These are phyloP conservation scores for Cataglyphis cursor DNA, from an alignment of 2,888 invertebrate genomes.

Conservation along the genomic window DNA sequence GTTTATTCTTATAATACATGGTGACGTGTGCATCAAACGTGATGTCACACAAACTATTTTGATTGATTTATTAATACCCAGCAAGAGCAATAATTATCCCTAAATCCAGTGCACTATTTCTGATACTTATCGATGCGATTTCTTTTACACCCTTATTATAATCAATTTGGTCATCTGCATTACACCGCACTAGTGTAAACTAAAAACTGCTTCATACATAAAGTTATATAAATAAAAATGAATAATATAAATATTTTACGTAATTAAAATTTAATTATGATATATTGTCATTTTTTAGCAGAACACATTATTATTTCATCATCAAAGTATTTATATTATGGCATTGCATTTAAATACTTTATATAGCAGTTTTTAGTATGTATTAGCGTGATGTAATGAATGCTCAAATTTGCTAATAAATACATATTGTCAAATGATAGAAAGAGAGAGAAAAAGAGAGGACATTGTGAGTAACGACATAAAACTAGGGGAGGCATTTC, in stretches of 20 bases:
- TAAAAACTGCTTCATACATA: too few species aligned
- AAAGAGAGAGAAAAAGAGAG: neutral
- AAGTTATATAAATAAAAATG: too few species aligned
- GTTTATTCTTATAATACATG: neutral
- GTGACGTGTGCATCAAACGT: neutral
- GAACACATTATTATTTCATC: too few species aligned
- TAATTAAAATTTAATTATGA: too few species aligned
- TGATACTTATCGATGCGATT: neutral
- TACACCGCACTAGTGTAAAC: too few species aligned
- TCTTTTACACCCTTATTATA: neutral
- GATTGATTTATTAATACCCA: constrained; percentile 8
- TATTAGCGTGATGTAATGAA: too few species aligned
- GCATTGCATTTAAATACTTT: too few species aligned
- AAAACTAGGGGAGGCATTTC: constrained; percentile 10
- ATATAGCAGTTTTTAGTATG: too few species aligned
- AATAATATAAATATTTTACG: too few species aligned
- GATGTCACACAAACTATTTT: neutral
- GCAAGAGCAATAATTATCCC: neutral
- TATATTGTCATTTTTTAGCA: too few species aligned
- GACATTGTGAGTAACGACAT: neutral
- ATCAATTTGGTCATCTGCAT: too few species aligned
- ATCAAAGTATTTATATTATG: too few species aligned
- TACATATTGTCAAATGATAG: neutral
- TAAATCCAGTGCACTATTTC: neutral
- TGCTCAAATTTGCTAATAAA: neutral